Conservation (phyloP, 2,888 invertebrate genomes). For the Nephrotoma flavescens region DNA sequence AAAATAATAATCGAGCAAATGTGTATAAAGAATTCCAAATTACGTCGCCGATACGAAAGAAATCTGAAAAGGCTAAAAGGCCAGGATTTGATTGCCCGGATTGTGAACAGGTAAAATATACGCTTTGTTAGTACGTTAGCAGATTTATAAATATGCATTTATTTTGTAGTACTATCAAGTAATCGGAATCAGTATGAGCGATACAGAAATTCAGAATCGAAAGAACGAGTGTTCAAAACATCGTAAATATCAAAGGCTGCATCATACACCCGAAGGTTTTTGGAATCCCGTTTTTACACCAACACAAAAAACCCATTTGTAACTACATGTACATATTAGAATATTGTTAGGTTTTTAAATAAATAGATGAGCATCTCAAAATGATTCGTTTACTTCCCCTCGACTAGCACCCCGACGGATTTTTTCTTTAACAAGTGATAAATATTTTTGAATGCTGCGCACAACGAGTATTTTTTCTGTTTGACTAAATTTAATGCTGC, state of each 20-base stretch:
- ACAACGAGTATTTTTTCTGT: not conserved
- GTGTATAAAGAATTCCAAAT: not conserved
- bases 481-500: not conserved
- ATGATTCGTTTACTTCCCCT: not conserved
- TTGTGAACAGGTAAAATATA: not conserved
- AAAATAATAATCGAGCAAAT: not conserved
- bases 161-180: constrained; percentile 21
- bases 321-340: too few species aligned
- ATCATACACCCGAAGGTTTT: constrained; percentile 25
- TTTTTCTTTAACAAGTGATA: not conserved
- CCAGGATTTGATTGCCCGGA: not conserved
- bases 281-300: constrained; percentile 28
- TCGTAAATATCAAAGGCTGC: constrained; percentile 9
- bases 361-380: not conserved
- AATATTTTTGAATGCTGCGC: not conserved
- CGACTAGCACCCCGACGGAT: not conserved
- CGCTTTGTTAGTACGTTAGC: not conserved
- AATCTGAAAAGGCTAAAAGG: not conserved
- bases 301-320: constrained; percentile 14
- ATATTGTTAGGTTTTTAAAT: not conserved
- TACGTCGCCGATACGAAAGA: not conserved
- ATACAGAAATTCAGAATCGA: constrained; percentile 20
- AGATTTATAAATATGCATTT: not conserved
- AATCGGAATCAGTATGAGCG: constrained; percentile 18
- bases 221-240: constrained; percentile 21